Percentiles rank a stretch among this genome's conserved stretches.
Conservation (phyloP, 2,888 invertebrate species). For the Leptarthrus brevirostris region DNA sequence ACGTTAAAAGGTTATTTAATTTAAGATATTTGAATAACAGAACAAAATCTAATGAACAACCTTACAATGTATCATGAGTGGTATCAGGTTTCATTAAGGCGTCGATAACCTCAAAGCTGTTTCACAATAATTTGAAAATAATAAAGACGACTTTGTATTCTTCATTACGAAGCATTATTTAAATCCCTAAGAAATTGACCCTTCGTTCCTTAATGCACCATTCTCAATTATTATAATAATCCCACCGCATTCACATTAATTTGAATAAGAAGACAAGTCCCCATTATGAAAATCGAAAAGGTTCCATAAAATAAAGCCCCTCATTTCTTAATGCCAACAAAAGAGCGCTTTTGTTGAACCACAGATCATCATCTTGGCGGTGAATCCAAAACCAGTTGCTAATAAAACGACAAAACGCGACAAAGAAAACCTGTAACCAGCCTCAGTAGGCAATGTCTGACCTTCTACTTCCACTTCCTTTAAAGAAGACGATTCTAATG, state of each 20-base stretch:
- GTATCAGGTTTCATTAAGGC: too few species aligned
- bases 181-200: background rate
- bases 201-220: background rate
- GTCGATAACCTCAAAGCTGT: too few species aligned
- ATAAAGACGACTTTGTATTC: background rate
- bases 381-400: background rate
- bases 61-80: too few species aligned
- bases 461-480: background rate
- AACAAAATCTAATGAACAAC: too few species aligned
- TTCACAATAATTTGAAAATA: background rate
- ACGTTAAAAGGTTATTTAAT: too few species aligned
- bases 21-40: too few species aligned
- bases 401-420: background rate
- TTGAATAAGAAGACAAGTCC: background rate
- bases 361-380: background rate
- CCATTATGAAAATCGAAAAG: background rate
- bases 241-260: background rate
- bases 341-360: background rate
- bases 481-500: background rate
- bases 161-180: background rate
- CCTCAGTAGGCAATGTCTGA: background rate
- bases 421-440: background rate
- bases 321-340: background rate
- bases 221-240: background rate
- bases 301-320: conserved; percentile 8